Evolutionary conservation across 2,888 invertebrate species (phyloP), one percentile per base, ranked within the genome.

Genomic region (Syrphus vitripennis): DNA sequence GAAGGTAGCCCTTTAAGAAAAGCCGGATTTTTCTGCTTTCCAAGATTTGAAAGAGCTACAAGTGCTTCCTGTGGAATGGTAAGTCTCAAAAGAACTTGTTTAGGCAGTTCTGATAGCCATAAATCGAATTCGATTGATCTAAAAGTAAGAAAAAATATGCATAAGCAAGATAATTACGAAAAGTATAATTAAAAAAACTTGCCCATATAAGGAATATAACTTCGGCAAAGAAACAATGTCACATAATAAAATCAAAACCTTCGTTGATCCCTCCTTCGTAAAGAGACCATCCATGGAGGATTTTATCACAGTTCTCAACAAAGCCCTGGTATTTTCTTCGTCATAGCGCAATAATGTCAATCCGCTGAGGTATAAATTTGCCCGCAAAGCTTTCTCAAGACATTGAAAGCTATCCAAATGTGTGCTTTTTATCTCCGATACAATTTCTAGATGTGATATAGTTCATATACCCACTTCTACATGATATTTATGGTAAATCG

Each of bases 41-140:
- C 94, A 90, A 95, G 93, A 84, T 93, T 93, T 16, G 94, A 93
- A 83, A 95, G 92, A 6, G 94, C 94, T 74, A 94, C 89, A n/a
- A 95, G 90, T 4, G 94, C 93, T 88, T 93, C 92, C 48, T 92
- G 90, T 45, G 93, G 93, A 7, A 95, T 92, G 48, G 92, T 89
- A n/a, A 93, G 91, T 79, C 94, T 90, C 9, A 92, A 91, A 61
- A 95, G 91, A 79, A 95, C 93, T 83, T 94, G 93, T 80, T 94
- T 93, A 0, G 95, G 95, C 84, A 95, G 90, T 76, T 93, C 93
- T 76, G 91, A 90, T 0, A 95, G 90, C 94, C 95, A 95, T 10
- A 89, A 89, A 55, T 92, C 90, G 89, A 94, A 95, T 31, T 90
- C 89, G 0, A 88, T 40, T 4, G 87, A 87, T 3, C 92, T 92